Percentiles rank a stretch among this genome's conserved stretches.
Evolutionary conservation across 1,140 invertebrate species (phyloP).

Genomic region (Scaptomyza pallida): DNA sequence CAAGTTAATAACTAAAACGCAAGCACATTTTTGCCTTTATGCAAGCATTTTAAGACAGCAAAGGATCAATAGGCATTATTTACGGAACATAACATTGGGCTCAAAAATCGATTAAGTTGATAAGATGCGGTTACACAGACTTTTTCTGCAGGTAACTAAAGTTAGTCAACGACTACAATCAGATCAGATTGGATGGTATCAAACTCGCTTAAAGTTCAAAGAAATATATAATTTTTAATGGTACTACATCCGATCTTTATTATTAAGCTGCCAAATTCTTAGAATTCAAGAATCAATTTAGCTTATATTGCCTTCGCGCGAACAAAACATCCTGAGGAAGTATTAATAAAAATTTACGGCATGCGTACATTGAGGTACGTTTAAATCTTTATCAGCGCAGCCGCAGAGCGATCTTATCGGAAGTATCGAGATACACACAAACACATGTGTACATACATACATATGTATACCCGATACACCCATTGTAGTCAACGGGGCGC

Average conservation of each 20-base stretch:
- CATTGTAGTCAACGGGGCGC: conserved; percentile 31
- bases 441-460: not conserved
- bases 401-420: conserved; percentile 36
- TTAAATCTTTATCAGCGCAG: conserved; percentile 44
- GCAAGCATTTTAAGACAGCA: not conserved
- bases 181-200: no score
- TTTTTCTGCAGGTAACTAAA: not conserved
- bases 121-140: conserved; percentile 38
- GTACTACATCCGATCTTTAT: no score
- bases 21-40: not conserved
- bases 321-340: conserved; percentile 63
- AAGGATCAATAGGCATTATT: no score
- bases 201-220: no score
- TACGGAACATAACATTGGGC: conserved; percentile 7
- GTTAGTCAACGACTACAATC: no score
- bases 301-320: not conserved
- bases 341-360: conserved; percentile 1
- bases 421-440: not conserved
- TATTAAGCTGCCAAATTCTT: no score
- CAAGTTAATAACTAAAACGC: conserved; percentile 17
- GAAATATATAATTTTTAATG: no score
- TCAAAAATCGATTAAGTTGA: conserved; percentile 55
- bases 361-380: not conserved
- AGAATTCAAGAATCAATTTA: not conserved
- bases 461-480: not conserved